Evolutionary conservation across 37 sponge, comb jelly and placozoan genomes (phyloP).

Genomic region (Spongilla lacustris): DNA sequence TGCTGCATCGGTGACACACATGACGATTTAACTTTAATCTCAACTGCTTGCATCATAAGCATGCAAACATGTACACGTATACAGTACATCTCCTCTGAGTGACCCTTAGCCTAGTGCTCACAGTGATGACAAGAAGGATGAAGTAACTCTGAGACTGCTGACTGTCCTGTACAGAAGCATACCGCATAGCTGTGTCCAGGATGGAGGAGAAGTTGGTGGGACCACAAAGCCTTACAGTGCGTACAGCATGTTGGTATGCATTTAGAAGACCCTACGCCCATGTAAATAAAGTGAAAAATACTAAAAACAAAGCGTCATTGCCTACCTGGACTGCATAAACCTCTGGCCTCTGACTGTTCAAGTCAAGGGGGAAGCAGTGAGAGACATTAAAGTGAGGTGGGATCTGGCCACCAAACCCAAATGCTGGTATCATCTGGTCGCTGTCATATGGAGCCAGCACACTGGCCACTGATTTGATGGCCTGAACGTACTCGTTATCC

Average conservation of each 20-base stretch:
- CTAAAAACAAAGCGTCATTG: background rate
- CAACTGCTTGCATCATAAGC: too few species aligned
- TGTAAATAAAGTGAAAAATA: background rate
- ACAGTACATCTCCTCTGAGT: background rate
- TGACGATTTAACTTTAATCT: too few species aligned
- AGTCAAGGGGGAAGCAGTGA: constrained; percentile 89
- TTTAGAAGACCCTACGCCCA: constrained; percentile 84
- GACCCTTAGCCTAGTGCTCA: constrained; percentile 8
- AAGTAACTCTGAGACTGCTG: constrained; percentile 73
- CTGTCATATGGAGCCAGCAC: constrained; percentile 87
- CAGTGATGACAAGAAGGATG: constrained; percentile 87
- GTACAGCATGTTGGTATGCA: constrained; percentile 72
- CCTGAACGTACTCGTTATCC: constrained; percentile 85
- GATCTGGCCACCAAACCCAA: constrained; percentile 86
- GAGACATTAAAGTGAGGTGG: constrained; percentile 73
- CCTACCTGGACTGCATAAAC: constrained; percentile 78
- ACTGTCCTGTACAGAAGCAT: constrained; percentile 20
- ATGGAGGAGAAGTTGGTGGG: constrained; percentile 86
- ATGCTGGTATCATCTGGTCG: constrained; percentile 82
- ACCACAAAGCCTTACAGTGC: constrained; percentile 69
- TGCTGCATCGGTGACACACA: too few species aligned
- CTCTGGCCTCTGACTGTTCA: constrained; percentile 68
- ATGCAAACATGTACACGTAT: background rate
- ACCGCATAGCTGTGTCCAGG: constrained; percentile 64
- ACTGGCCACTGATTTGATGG: constrained; percentile 84